Percentiles rank a stretch among this genome's conserved stretches.
phyloP scores from a whole-genome alignment of 2,113 vertebrate species.

The Cyprinus carpio region DNA sequence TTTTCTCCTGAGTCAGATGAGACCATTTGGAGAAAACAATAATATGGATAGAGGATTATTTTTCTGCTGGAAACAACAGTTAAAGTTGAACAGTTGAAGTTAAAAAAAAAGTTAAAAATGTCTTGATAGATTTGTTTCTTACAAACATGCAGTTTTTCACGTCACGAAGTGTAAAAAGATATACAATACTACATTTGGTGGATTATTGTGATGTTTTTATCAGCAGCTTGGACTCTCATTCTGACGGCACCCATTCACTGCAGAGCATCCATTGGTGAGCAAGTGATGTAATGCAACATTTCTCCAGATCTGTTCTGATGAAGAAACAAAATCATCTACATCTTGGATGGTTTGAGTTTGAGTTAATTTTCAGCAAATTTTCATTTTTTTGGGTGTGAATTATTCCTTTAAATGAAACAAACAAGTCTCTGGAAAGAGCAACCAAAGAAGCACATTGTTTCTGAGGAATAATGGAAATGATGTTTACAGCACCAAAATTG shows the following conservation, averaged over 20 bases:
- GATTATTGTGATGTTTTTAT: not conserved
- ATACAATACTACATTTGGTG: no score
- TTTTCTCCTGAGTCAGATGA: not conserved
- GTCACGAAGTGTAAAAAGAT: no score
- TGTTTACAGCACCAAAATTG: not conserved
- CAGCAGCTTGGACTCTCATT: not conserved
- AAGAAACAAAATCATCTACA: not conserved
- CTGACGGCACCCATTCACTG: not conserved
- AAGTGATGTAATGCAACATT: not conserved
- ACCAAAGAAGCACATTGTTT: not conserved
- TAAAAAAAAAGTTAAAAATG: not conserved
- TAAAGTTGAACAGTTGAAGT: no score
- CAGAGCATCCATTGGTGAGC: not conserved
- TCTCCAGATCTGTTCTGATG: not conserved
- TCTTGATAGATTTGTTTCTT: not conserved
- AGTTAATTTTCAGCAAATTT: not conserved
- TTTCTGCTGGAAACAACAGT: no score
- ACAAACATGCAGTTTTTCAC: no score
- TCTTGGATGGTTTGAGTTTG: not conserved
- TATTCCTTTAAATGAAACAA: not conserved
- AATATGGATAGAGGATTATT: no score
- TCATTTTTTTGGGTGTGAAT: no score
- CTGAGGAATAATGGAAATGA: not conserved
- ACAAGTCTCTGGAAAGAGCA: not conserved
- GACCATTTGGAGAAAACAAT: no score